Evolutionary conservation across 2,797 vertebrate genomes (phyloP).

Genomic region (Miichthys miiuy): DNA sequence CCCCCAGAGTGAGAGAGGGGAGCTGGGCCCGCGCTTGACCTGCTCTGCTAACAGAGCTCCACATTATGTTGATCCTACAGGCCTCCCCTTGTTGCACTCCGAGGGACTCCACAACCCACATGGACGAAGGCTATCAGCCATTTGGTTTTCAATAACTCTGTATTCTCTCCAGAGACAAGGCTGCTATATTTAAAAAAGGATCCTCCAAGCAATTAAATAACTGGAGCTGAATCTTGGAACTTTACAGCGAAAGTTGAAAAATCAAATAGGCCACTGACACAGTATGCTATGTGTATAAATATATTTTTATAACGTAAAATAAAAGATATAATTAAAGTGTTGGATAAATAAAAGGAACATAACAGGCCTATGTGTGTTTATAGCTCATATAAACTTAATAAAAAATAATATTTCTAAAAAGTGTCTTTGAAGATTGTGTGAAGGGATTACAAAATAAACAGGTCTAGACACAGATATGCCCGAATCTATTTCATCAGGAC

Average conservation of each 20-base stretch:
- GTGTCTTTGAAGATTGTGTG: conserved; percentile 10
- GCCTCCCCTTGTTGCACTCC: conserved; percentile 75
- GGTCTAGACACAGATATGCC: conserved; percentile 9
- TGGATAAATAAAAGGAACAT: not conserved
- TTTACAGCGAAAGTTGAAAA: not conserved
- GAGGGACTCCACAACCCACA: conserved; percentile 59
- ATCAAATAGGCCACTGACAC: not conserved
- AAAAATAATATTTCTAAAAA: not conserved
- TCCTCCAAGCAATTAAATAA: conserved; percentile 5
- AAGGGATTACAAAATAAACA: conserved; percentile 25
- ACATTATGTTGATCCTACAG: conserved; percentile 81
- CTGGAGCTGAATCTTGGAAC: conserved; percentile 8
- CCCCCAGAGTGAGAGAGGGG: conserved; percentile 64
- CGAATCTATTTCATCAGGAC: conserved; percentile 20
- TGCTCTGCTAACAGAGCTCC: conserved; percentile 77
- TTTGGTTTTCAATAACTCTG: conserved; percentile 41
- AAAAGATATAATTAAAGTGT: not conserved
- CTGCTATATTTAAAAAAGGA: conserved; percentile 36
- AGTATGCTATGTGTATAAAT: not conserved
- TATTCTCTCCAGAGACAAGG: conserved; percentile 32
- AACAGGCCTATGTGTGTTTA: not conserved
- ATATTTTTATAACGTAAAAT: not conserved
- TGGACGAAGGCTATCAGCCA: conserved; percentile 44
- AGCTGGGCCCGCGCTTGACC: conserved; percentile 56
- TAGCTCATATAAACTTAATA: not conserved